Evolutionary conservation across 2,113 vertebrate genomes (phyloP).

Genomic region (Thunnus maccoyii): DNA sequence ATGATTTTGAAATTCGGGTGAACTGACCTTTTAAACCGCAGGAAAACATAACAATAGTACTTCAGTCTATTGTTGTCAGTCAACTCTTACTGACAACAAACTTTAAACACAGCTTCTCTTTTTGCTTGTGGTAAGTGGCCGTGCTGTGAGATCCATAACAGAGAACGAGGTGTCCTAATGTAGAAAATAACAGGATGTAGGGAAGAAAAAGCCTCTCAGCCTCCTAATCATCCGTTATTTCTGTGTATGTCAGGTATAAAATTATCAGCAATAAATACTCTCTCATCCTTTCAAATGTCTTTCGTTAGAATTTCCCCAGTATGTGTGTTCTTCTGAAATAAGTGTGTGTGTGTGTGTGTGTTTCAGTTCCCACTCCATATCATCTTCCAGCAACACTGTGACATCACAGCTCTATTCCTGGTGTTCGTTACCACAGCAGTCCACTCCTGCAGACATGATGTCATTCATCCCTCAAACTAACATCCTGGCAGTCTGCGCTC

Average conservation of each 20-base stretch:
- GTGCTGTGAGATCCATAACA: too few relatives aligned
- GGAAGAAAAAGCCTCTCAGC: too few relatives aligned
- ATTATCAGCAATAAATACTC: background rate
- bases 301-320: conserved; percentile 4
- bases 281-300: background rate
- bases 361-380: conserved; percentile 60
- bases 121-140: too few relatives aligned
- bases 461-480: conserved; percentile 77
- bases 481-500: conserved; percentile 72
- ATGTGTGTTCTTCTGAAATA: conserved; percentile 25
- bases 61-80: background rate
- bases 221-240: background rate
- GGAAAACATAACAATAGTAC: too few relatives aligned
- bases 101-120: too few relatives aligned
- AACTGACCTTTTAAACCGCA: background rate
- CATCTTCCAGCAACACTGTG: conserved; percentile 82
- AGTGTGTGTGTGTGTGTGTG: conserved; percentile 22
- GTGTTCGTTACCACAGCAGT: conserved; percentile 76
- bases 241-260: background rate
- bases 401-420: conserved; percentile 85
- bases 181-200: too few relatives aligned
- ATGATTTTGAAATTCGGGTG: background rate
- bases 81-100: background rate
- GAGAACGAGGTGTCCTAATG: too few relatives aligned
- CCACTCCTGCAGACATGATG: conserved; percentile 78